Evolutionary conservation across 1,140 invertebrate species (phyloP), one percentile per base, ranked within the genome.

Genomic region (Drosophila miranda): DNA sequence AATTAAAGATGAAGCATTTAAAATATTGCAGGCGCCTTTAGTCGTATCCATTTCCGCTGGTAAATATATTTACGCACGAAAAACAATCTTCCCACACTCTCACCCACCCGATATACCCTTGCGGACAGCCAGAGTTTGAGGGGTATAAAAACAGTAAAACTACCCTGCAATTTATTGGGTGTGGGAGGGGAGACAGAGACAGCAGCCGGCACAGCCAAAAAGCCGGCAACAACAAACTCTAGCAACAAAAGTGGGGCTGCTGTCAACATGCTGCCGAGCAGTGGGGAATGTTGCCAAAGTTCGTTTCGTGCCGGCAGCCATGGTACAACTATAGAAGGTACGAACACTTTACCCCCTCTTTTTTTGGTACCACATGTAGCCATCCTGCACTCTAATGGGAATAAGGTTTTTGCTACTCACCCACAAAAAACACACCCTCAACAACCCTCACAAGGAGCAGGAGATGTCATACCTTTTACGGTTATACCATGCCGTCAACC

Each of bases 171-270:
- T 69, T 46, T 46, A 58, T 59, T 46, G 34, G 48, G 51, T 21
- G 72, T 60, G 64, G 38, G 58, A 45, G 59, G 63, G 55, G 44
- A 23, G 8, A 45, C 46, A 67, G 58, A 60, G 59, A 34, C 66
- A 45, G 13, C 56, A 41, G 19, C 38, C 23, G 41, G 26, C 44
- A 54, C 61, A 70, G 75, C 56, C 72, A 74, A 84, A 84, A 84
- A 86, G 81, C 81, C 81, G 81, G 81, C 80, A 84, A 84, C 75
- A 84, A 84, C 72, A 84, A 73, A 50, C 56, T 50, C 41, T 42
- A 41, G 48, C 44, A 61, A 72, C 51, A 38, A 73, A 42, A 7
- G 30, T 30, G 34, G 42, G 19, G 38, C 9, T 48, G 8, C 21
- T 42, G 14, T 28, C 61, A 70, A 30, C 60, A 71, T 67, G 68